Evolutionary conservation across 2,888 invertebrate species (phyloP).

Genomic region (Limnephilus lunatus): DNA sequence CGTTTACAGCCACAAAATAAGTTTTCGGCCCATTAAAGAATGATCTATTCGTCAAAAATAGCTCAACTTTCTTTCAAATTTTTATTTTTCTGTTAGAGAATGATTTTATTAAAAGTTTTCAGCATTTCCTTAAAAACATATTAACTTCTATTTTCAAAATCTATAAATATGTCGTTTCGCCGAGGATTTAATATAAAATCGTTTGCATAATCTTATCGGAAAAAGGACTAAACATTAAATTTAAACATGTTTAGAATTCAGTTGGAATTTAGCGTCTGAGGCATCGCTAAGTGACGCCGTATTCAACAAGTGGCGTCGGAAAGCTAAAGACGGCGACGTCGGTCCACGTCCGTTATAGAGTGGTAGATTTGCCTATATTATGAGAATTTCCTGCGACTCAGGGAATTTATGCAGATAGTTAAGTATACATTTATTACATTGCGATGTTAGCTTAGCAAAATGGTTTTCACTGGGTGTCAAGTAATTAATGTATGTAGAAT

Average conservation of each 20-base stretch:
- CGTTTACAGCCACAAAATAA: no score
- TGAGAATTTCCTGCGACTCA: background rate
- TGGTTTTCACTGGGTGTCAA: background rate
- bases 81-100: no score
- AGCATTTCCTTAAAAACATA: background rate
- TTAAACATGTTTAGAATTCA: background rate
- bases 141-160: no score
- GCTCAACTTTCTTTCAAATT: no score
- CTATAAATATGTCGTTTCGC: background rate
- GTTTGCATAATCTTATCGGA: background rate
- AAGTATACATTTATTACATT: background rate
- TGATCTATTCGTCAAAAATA: no score
- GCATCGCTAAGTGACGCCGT: slow-evolving; percentile 17
- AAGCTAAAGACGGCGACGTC: slow-evolving; percentile 17
- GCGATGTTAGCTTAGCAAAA: background rate
- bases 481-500: background rate
- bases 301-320: slow-evolving; percentile 34
- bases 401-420: background rate
- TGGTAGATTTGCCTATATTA: background rate
- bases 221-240: background rate
- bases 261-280: background rate
- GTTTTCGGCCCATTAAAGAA: no score
- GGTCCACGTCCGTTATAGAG: background rate
- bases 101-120: no score
- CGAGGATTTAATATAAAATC: background rate